Evolutionary conservation across 2,113 vertebrate genomes (phyloP).

Genomic region (Hystrix brachyura): DNA sequence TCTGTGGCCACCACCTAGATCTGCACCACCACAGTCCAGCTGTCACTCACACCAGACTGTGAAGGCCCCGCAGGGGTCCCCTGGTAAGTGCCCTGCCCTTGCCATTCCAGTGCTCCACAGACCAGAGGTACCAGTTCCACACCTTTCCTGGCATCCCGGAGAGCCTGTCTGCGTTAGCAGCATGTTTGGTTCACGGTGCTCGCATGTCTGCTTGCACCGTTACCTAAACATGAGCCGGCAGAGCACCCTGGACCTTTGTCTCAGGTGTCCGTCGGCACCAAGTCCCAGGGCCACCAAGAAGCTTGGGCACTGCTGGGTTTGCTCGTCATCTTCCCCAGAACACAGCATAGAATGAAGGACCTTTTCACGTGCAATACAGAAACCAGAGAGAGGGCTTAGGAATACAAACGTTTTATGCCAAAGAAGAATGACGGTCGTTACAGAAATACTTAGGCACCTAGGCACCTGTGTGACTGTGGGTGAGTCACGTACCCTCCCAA

Average conservation of each 20-base stretch:
- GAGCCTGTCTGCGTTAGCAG: neutral
- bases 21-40: neutral
- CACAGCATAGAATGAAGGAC: neutral
- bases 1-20: neutral
- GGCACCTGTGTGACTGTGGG: neutral
- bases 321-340: neutral
- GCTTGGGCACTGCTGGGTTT: neutral
- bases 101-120: neutral
- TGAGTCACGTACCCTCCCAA: neutral
- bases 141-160: neutral
- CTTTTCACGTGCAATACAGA: neutral
- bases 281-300: neutral
- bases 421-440: neutral
- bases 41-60: too few relatives aligned
- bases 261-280: accelerated
- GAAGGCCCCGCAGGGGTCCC: neutral
- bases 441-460: neutral
- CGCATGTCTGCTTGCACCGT: neutral
- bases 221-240: too few relatives aligned
- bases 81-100: neutral
- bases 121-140: neutral
- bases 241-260: neutral
- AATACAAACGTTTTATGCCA: neutral
- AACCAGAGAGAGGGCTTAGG: neutral
- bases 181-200: neutral